Evolutionary conservation across 1,140 invertebrate species (phyloP), one percentile per base, ranked within the genome.

Genomic region (Tribolium madens): DNA sequence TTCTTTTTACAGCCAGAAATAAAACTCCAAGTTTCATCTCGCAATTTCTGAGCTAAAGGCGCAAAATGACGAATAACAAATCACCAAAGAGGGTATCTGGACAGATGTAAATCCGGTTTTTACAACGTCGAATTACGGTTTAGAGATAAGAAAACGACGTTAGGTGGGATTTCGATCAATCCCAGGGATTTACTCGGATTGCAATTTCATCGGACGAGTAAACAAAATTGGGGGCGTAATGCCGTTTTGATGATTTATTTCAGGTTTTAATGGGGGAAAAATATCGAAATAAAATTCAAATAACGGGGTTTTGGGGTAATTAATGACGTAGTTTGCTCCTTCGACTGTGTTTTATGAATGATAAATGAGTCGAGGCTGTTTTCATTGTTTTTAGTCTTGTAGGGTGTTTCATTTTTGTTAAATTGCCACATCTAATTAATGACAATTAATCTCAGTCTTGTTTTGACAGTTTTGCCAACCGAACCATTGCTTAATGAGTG

Each of bases 261-360:
- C 14, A 3, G 4, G 52, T 18, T 57, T 18, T 57, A 57, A 57
- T 57, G 18, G 13, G 36, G 52, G 18, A 57, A 57, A 57, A 57
- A 57, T 57, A 57, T 57, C 17, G 52, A 18, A 57, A 53, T 53
- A 53, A 53, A 53, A 57, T 57, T 57, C 21, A 18, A 57, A 57
- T 57, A 57, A 57, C 52, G 17, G 10, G 52, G 52, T n/a, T 17
- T 57, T n/a, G 14, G 14, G 52, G 52, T 57, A 57, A 57, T 57
- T 57, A 57, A 57, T 57, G 52, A 17, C 15, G 18, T 13, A 57
- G 52, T 57, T 57, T 57, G 52, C 52, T 26, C 18, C 18, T 57
- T 57, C 18, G 17, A 57, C 18, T 57, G 17, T 21, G 18, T 18
- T 26, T 26, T 18, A n/a, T 57, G 18, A 26, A 57, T 57, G 52